phyloP scores from a whole-genome alignment of 53 echinoderm and acorn worm species.

The Henricia sp. region DNA sequence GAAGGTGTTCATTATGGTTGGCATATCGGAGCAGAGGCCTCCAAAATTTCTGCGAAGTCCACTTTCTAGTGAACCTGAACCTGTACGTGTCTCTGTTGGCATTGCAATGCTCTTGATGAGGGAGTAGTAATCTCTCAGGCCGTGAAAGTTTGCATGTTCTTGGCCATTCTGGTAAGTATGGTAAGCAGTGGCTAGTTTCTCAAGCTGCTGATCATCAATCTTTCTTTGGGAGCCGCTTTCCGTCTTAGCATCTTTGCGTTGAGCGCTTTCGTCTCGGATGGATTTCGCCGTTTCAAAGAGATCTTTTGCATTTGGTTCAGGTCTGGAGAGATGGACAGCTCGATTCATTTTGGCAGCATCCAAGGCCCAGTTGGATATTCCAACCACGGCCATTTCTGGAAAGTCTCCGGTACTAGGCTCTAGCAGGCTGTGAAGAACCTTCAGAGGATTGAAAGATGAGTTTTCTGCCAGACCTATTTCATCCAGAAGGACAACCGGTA shows the following conservation, averaged over 20 bases:
- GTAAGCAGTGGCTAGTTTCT: conserved; percentile 51
- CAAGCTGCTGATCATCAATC: conserved; percentile 28
- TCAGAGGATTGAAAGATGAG: conserved; percentile 61
- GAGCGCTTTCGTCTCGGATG: conserved; percentile 49
- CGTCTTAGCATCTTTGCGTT: not conserved
- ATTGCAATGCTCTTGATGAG: conserved; percentile 59
- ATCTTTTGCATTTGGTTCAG: conserved; percentile 55
- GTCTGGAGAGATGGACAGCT: conserved; percentile 61
- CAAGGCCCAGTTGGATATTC: conserved; percentile 63
- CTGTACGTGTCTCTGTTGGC: not conserved
- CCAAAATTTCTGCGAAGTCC: conserved; percentile 63
- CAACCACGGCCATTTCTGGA: conserved; percentile 63
- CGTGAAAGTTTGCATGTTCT: conserved; percentile 55
- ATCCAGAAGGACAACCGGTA: conserved; percentile 64
- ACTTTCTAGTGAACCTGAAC: conserved; percentile 3
- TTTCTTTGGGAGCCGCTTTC: not conserved
- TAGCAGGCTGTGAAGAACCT: conserved; percentile 62
- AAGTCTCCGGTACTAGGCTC: conserved; percentile 58
- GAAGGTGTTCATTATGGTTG: conserved; percentile 44
- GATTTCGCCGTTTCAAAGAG: conserved; percentile 53
- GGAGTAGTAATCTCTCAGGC: conserved; percentile 62
- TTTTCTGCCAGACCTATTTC: conserved; percentile 67
- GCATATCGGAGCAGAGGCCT: conserved; percentile 35
- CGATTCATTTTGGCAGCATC: conserved; percentile 71
- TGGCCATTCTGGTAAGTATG: conserved; percentile 25